These are phyloP conservation scores for Spatulosminthurus flaviceps DNA, from an alignment of 2,888 invertebrate species.

Conservation along the genomic window DNA sequence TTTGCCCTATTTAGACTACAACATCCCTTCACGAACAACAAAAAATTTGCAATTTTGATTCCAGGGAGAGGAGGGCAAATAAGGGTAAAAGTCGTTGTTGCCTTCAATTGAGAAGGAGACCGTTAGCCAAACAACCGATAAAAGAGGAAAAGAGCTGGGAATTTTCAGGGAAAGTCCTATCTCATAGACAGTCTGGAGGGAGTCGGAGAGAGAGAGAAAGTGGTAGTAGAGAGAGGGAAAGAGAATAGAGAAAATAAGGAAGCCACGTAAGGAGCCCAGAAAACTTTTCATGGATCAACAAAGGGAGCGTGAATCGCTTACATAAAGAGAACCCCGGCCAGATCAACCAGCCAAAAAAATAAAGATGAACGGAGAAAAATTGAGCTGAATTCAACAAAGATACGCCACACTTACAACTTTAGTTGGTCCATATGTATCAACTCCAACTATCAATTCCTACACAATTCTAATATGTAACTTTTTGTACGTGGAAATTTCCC, in stretches of 20 bases:
- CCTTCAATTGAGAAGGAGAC: not conserved
- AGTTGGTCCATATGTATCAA: not conserved
- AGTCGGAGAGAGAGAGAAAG: not conserved
- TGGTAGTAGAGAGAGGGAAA: not conserved
- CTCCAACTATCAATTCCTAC: not conserved
- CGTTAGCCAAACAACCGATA: not conserved
- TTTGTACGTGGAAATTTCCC: not conserved
- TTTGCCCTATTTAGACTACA: too few species aligned
- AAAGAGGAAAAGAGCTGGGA: not conserved
- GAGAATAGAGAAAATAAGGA: not conserved
- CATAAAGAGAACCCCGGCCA: slow-evolving; percentile 15
- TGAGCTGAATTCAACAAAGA: slow-evolving; percentile 6
- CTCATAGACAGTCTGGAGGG: not conserved
- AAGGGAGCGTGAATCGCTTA: slow-evolving; percentile 28
- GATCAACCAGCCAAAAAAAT: slow-evolving; percentile 16
- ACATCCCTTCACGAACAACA: too few species aligned
- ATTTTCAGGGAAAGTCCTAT: not conserved
- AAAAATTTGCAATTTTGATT: slow-evolving; percentile 15
- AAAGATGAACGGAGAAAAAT: slow-evolving; percentile 14
- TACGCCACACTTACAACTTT: slow-evolving; percentile 8
- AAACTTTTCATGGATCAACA: slow-evolving; percentile 14
- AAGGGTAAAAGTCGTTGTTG: not conserved
- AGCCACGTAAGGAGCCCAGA: slow-evolving; percentile 11
- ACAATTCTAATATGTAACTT: not conserved
- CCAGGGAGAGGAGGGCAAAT: not conserved